Conservation (phyloP, 2,888 invertebrate genomes). For the Eudemis profundana region DNA sequence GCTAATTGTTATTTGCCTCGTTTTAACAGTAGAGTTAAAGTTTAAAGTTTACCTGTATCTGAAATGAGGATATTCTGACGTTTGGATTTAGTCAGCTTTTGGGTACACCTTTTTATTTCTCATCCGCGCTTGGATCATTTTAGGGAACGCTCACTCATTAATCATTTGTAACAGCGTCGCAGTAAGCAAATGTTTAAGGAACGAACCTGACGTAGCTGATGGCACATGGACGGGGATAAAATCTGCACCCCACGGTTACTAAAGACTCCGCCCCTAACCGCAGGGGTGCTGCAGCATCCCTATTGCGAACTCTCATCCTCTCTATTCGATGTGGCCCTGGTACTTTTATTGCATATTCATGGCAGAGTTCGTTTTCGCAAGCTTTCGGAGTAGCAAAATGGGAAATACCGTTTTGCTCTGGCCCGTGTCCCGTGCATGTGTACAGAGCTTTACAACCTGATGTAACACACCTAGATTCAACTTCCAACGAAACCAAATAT, state of each 20-base stretch:
- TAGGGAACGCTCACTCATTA: slow-evolving; percentile 21
- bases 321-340: slow-evolving; percentile 69
- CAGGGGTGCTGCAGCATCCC: slow-evolving; percentile 76
- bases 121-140: slow-evolving; percentile 3
- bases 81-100: too few relatives aligned
- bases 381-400: slow-evolving; percentile 46
- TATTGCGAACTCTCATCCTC: slow-evolving; percentile 72
- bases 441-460: background rate
- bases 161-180: slow-evolving; percentile 45
- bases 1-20: slow-evolving; percentile 21
- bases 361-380: slow-evolving; percentile 71
- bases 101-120: background rate
- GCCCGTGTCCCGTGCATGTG: background rate
- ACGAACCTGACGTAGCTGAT: slow-evolving; percentile 44
- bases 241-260: slow-evolving; percentile 59
- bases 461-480: background rate
- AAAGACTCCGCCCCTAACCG: slow-evolving; percentile 66
- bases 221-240: slow-evolving; percentile 53
- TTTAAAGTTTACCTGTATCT: too few relatives aligned
- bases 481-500: background rate
- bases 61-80: too few relatives aligned
- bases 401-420: slow-evolving; percentile 23
- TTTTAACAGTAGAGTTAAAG: slow-evolving; percentile 11
- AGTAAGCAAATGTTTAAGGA: slow-evolving; percentile 53
- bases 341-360: slow-evolving; percentile 84